phyloP scores from a whole-genome alignment of 1,140 invertebrate genomes.

The Xylocopa sonorina region DNA sequence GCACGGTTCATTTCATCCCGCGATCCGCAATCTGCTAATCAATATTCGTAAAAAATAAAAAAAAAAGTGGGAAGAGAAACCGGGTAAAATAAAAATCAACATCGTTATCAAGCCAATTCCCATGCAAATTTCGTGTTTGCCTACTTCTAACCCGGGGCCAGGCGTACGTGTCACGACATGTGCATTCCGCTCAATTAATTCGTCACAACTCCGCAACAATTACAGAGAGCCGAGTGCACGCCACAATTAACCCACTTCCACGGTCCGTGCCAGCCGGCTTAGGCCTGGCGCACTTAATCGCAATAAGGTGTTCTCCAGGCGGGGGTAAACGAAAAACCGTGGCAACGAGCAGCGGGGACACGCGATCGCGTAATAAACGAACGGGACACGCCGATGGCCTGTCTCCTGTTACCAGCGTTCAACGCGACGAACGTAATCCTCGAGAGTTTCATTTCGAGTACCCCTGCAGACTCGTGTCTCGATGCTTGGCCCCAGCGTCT shows the following conservation, averaged over 20 bases:
- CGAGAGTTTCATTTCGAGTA: too few species aligned
- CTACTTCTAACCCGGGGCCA: too few species aligned
- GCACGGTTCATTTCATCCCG: too few species aligned
- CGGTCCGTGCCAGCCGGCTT: too few species aligned
- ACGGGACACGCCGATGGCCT: not conserved
- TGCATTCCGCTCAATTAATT: conserved; percentile 6
- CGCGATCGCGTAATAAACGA: conserved; percentile 33
- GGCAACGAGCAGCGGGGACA: not conserved
- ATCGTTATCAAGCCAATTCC: not conserved
- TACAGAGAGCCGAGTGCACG: not conserved
- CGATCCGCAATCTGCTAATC: too few species aligned
- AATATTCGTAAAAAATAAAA: too few species aligned
- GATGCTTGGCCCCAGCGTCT: not conserved
- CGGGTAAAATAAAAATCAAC: too few species aligned
- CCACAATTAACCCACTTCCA: not conserved
- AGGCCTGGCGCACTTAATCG: not conserved
- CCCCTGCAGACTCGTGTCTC: too few species aligned
- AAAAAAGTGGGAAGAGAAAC: too few species aligned
- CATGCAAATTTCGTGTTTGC: not conserved
- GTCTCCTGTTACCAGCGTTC: not conserved
- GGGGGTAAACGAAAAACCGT: not conserved
- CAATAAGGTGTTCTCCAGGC: not conserved
- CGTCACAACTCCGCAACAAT: not conserved
- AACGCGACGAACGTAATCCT: conserved; percentile 28
- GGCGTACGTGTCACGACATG: not conserved